A percentile compares a stretch with the other conserved stretches of the same genome.
Evolutionary conservation across 2,888 invertebrate species (phyloP).

Genomic region (Phragmatobia fuliginosa): DNA sequence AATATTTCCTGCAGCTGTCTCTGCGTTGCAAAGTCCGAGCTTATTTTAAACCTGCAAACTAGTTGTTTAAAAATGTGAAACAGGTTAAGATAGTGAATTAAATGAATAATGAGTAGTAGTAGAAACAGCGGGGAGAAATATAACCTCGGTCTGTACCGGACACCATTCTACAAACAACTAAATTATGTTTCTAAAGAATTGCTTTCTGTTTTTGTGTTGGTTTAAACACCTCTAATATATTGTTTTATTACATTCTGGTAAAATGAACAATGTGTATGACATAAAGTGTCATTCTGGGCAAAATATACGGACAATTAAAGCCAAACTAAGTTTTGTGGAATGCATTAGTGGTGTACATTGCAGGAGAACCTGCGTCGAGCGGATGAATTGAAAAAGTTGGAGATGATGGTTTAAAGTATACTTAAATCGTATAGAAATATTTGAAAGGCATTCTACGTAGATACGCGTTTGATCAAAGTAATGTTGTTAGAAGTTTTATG

Average conservation of each 20-base stretch:
- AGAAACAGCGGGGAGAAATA: too few species aligned
- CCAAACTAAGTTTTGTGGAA: neutral
- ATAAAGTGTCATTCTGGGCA: too few species aligned
- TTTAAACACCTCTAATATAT: too few species aligned
- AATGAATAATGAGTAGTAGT: neutral
- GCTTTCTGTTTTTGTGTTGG: too few species aligned
- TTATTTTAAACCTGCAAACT: neutral
- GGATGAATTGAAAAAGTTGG: too few species aligned
- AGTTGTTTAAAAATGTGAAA: neutral
- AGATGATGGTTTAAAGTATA: too few species aligned
- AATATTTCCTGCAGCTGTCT: neutral
- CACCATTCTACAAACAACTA: neutral
- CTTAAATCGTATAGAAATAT: too few species aligned
- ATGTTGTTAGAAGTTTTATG: too few species aligned
- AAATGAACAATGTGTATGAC: neutral
- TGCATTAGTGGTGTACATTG: neutral
- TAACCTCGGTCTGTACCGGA: too few species aligned
- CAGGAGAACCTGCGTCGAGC: too few species aligned
- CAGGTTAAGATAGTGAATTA: neutral
- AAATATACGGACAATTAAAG: neutral
- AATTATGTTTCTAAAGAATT: neutral
- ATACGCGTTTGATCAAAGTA: too few species aligned
- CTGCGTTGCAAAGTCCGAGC: neutral
- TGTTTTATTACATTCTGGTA: neutral
- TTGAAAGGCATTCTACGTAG: too few species aligned